Base-by-base conservation (phyloP, 2,888 invertebrate species). In the Muscina levida region DNA sequence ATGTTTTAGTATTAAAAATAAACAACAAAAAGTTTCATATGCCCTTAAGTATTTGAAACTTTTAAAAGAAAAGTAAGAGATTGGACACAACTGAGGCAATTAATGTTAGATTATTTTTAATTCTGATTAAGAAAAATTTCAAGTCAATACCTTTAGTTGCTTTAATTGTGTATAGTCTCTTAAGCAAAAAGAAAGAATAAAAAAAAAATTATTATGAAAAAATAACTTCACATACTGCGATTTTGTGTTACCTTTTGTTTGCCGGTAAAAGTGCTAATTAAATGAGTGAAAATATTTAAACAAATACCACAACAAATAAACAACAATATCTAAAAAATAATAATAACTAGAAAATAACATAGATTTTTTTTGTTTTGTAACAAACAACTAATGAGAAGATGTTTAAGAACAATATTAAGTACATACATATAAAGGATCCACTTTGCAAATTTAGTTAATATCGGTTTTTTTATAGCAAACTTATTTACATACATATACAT, bases 381-480 rank as follows among this genome's bases (percentile, higher is more conserved):
- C 46, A 73, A 65, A 22, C n/a, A 70, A 65, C 6, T 17, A 19
- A 37, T 59, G 8, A 15, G 31, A 31, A 3, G n/a, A n/a, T n/a
- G n/a, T n/a, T n/a, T n/a, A n/a, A n/a, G 31, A 31, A 31, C 31
- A 31, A 31, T 5, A n/a, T n/a, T n/a, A n/a, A n/a, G n/a, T n/a
- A n/a, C n/a, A n/a, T n/a, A n/a, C n/a, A n/a, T n/a, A 31, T 8
- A 31, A 3, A 31, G 8, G 4, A 31, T 31, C 31, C 8, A 31
- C 31, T 31, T 62, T 62, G 42, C 62, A 62, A 62, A 56, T 75
- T 75, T 73, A 80, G 80, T 73, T 77, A 70, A 80, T 80, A 80
- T 67, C 66, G 72, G 65, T 73, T 80, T 80, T 80, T 80, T 80
- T 73, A 77, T 73, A 80, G 48, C 65, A 81, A 42, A 39, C 42